Base-by-base conservation (phyloP, 64 coral and sea anemone species). In the Exaiptasia diaphana region DNA sequence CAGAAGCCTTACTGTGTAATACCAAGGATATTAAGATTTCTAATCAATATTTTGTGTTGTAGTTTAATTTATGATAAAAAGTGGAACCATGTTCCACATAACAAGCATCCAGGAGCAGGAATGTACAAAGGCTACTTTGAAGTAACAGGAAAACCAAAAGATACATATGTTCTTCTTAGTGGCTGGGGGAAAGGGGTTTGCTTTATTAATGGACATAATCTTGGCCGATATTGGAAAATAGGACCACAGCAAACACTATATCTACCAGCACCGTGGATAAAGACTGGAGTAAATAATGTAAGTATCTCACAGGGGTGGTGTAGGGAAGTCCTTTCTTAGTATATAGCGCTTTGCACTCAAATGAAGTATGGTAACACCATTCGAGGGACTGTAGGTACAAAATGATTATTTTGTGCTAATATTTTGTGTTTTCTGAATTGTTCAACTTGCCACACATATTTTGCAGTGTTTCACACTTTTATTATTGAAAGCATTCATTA, bases 161-260 rank as follows among this genome's bases (percentile, higher is more conserved):
- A 94, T 38, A 94, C 85, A 5, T 94, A 88, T 20, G 29, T 94
- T 33, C 22, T 41, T 7, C 88, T 94, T 78, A 78, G 73, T 41
- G 75, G 53, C 18, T 94, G 91, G 91, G 84, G 39, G 13, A 94
- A 94, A 64, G 91, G 91, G 0, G 85, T 83, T 50, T 89, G 91
- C 61, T 89, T 94, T 24, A 70, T 94, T 42, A 94, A 94, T 63
- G 91, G 91, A 14, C 91, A 73, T 49, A 94, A 94, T 70, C 80
- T 94, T 26, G 91, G 91, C 2, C 86, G 91, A 25, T 94, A 94
- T 17, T 94, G 91, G 91, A 49, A 63, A 31, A 94, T 68, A 6
- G 91, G 91, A 38, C 91, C 91, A 35, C 91, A 94, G 31, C n/a
- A 79, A 20, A 89, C 91, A 4, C 42, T 94, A 2, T 94, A 89